Evolutionary conservation across 2,113 vertebrate genomes (phyloP).

Genomic region (Paralichthys olivaceus): DNA sequence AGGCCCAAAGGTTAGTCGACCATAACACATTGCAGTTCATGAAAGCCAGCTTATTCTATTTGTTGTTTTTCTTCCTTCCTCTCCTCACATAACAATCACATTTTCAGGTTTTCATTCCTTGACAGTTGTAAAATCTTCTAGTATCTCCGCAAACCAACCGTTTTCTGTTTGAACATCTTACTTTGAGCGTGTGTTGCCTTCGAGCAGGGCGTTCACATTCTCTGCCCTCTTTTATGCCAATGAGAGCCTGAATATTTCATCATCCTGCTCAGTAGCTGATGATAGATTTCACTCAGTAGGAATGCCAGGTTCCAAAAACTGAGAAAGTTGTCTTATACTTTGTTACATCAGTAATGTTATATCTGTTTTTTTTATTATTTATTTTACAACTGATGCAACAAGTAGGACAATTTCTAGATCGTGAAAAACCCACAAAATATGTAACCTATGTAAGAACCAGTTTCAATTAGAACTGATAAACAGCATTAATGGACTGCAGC

Average conservation of each 20-base stretch:
- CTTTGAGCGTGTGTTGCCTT: neutral
- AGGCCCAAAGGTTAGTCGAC: conserved; percentile 89
- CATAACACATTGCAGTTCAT: neutral
- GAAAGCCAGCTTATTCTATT: neutral
- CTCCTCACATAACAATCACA: neutral
- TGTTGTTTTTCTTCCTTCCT: neutral
- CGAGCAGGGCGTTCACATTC: conserved; percentile 4
- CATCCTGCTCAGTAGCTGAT: conserved; percentile 2
- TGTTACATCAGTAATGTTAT: conserved; percentile 15
- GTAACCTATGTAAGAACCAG: neutral
- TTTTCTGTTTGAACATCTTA: neutral
- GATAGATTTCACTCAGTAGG: conserved; percentile 22
- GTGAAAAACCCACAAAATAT: neutral
- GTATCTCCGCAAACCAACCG: neutral
- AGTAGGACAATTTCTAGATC: neutral
- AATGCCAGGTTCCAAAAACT: conserved; percentile 20
- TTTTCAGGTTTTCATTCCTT: neutral
- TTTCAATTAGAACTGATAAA: neutral
- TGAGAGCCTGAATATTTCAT: conserved; percentile 50
- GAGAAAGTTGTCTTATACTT: conserved; percentile 4
- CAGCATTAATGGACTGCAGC: conserved; percentile 29
- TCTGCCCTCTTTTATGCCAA: conserved; percentile 19
- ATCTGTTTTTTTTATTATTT: neutral
- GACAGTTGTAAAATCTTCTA: neutral
- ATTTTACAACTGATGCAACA: conserved; percentile 2